Base-by-base conservation (phyloP, 1,140 invertebrate genomes). In the Neodiprion fabricii region DNA sequence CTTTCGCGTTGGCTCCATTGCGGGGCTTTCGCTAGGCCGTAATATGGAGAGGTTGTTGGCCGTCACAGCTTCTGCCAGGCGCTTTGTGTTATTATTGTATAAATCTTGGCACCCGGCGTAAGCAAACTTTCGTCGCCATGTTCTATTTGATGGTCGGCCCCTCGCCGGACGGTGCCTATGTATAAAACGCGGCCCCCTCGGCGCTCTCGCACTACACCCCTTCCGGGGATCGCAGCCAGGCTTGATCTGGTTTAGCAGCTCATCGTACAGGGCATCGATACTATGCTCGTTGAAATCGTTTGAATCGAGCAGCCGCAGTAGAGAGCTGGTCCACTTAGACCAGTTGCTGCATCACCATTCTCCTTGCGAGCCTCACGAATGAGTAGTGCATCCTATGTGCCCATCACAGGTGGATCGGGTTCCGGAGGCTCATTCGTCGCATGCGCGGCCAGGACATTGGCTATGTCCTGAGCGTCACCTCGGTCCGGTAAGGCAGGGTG, bases 111-210 rank as follows among this genome's bases (percentile, higher is more conserved):
- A 17, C 17, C 17, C 17, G 17, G 17, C 17, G 17, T 17, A 17
- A 17, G 17, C 17, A 0, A 17, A 87, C 74, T 1, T 83, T 70
- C 1, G 85, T 84, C 12, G 77, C 79, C 0, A 86, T 83, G 82
- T 72, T 87, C 86, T 1, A 86, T 86, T 76, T 89, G 88, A 69
- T 86, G 83, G 0, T 88, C 86, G 9, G 85, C 87, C 65, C 82
- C 75, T 21, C 77, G 72, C 61, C 82, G 71, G 9, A 14, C 21
- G 7, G 80, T 75, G n/a, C 0, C 53, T 14, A 17, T 0, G 17
- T 9, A 4, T 61, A 0, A 11, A 8, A 0, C n/a, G 53, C n/a
- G 11, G 11, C 53, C 53, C 9, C 9, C 9, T 61, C 9, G 53
- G 53, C 11, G 53, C 53, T 11, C n/a, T 61, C 2, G 53, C 28